A percentile compares a stretch with the other conserved stretches of the same genome.
These are phyloP conservation scores for Rhizoglyphus robini DNA, from an alignment of 1,140 invertebrate species.

Conservation along the genomic window DNA sequence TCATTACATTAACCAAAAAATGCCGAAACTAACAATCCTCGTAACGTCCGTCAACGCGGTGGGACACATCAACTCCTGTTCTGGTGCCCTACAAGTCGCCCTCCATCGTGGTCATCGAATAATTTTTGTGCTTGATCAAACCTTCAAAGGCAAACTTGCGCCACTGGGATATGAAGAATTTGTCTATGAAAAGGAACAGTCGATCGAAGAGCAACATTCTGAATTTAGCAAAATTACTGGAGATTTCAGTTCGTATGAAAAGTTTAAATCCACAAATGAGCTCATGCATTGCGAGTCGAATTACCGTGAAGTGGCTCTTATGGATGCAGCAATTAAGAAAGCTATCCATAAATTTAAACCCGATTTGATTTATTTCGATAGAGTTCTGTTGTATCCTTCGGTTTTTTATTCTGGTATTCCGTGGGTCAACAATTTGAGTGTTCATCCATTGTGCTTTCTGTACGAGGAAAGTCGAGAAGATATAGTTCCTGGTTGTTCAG, in stretches of 20 bases:
- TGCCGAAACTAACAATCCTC: neutral
- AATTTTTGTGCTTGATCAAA: neutral
- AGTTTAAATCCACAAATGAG: too few species aligned
- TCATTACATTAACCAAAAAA: too few species aligned
- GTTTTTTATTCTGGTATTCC: slow-evolving; percentile 3
- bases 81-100: neutral
- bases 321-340: too few species aligned
- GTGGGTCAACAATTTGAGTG: neutral
- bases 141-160: neutral
- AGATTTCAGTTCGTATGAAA: too few species aligned
- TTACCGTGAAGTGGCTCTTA: too few species aligned
- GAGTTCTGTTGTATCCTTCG: too few species aligned
- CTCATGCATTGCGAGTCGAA: too few species aligned
- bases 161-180: neutral
- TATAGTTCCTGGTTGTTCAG: neutral
- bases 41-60: neutral
- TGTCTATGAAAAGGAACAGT: neutral
- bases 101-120: neutral
- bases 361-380: too few species aligned
- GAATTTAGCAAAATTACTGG: too few species aligned
- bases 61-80: neutral
- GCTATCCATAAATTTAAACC: too few species aligned
- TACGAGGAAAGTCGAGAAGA: neutral
- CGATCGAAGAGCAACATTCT: too few species aligned
- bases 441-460: neutral